Conservation (phyloP, 2,888 invertebrate genomes). For the Thelaira solivaga region DNA sequence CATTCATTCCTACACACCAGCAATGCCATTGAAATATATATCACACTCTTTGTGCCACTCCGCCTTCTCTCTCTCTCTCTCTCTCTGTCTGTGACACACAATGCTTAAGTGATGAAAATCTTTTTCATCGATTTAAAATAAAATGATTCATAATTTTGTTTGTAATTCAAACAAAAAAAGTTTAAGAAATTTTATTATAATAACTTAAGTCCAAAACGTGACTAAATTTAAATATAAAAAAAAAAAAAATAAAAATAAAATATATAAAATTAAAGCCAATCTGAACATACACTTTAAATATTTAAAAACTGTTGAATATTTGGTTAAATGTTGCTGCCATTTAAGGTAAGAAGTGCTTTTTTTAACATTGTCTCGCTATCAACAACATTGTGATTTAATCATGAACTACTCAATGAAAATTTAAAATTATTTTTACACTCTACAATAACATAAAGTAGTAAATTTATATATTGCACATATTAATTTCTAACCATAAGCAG, state of each 20-base stretch:
- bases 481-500: too few relatives aligned
- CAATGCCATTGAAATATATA: background rate
- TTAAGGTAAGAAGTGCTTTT: background rate
- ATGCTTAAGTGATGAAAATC: slow-evolving; percentile 15
- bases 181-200: slow-evolving; percentile 42
- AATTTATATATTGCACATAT: too few relatives aligned
- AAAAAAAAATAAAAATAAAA: background rate
- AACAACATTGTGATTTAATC: background rate
- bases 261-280: background rate
- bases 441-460: too few relatives aligned
- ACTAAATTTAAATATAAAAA: slow-evolving; percentile 28
- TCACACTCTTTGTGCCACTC: background rate
- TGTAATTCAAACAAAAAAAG: slow-evolving; percentile 10
- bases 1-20: background rate
- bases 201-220: slow-evolving; percentile 53
- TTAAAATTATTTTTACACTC: background rate
- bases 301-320: background rate
- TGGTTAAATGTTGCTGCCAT: background rate
- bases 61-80: background rate
- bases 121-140: slow-evolving; percentile 36
- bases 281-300: too few relatives aligned
- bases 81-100: background rate
- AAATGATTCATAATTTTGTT: slow-evolving; percentile 43
- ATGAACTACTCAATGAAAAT: slow-evolving; percentile 17
- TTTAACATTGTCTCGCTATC: background rate